Conservation (phyloP, 2,113 vertebrate genomes). For the Pogona vitticeps region DNA sequence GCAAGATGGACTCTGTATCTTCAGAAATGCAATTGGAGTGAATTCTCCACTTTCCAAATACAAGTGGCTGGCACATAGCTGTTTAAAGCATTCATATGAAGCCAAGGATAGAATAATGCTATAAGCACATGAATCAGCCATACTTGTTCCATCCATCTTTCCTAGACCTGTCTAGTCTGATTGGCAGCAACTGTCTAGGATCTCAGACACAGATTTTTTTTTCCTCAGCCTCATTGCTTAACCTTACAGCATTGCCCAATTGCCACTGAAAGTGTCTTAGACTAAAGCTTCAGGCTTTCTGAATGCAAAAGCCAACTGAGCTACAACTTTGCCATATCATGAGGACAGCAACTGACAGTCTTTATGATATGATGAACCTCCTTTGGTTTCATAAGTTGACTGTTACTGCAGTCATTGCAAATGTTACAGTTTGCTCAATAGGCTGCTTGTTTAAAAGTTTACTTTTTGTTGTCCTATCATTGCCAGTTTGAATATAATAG, state of each 20-base stretch:
- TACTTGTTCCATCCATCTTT: background rate
- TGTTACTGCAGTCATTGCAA: background rate
- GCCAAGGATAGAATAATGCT: background rate
- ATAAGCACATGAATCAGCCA: background rate
- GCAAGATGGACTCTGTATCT: background rate
- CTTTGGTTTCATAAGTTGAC: background rate
- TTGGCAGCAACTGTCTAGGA: background rate
- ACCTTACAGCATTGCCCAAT: background rate
- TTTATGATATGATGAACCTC: background rate
- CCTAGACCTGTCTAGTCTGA: background rate
- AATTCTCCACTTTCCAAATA: background rate
- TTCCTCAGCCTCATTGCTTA: background rate
- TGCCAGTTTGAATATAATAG: background rate
- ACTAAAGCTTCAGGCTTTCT: background rate
- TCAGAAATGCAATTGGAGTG: background rate
- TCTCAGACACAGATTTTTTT: background rate
- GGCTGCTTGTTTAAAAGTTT: background rate
- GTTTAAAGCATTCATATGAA: background rate
- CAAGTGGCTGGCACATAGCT: background rate
- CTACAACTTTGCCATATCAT: background rate
- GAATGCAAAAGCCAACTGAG: background rate
- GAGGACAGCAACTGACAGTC: background rate
- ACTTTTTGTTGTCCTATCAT: background rate
- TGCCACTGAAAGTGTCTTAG: background rate
- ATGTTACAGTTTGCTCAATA: background rate